Percentiles rank a stretch among this genome's conserved stretches.
Evolutionary conservation across 1,140 invertebrate genomes (phyloP).

Genomic region (Drosophila novamexicana): DNA sequence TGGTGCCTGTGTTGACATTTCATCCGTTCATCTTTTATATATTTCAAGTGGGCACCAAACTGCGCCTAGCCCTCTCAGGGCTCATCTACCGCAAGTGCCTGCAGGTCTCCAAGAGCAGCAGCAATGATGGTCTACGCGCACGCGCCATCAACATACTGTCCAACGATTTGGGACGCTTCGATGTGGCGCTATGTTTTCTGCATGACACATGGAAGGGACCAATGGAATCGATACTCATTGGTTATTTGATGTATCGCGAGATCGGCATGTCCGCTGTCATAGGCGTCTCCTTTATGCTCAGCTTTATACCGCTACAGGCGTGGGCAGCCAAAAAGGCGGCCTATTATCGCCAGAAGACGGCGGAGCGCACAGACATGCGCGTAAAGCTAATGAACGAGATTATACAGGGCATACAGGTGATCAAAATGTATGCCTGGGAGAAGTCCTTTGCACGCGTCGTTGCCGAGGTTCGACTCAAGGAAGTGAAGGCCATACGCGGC

Average conservation of each 20-base stretch:
- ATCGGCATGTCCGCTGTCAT: conserved; percentile 90
- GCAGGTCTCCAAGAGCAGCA: conserved; percentile 87
- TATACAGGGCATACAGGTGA: conserved; percentile 91
- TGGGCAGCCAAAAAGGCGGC: conserved; percentile 89
- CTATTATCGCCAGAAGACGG: conserved; percentile 85
- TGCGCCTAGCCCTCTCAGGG: conserved; percentile 91
- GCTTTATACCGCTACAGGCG: conserved; percentile 93
- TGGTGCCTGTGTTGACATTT: conserved; percentile 88
- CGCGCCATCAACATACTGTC: conserved; percentile 95
- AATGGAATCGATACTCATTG: conserved; percentile 89
- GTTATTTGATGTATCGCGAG: conserved; percentile 90
- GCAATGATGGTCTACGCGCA: conserved; percentile 91
- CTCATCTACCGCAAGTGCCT: conserved; percentile 93
- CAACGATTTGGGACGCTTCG: conserved; percentile 92
- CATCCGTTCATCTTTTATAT: conserved; percentile 92
- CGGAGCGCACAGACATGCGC: conserved; percentile 90
- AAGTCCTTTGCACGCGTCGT: conserved; percentile 91
- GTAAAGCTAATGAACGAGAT: conserved; percentile 94
- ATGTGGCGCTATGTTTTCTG: conserved; percentile 87
- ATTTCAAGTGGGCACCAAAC: conserved; percentile 89
- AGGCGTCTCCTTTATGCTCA: conserved; percentile 91
- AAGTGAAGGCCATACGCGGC: conserved; percentile 87
- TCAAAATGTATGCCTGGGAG: conserved; percentile 97
- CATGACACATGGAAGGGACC: conserved; percentile 91
- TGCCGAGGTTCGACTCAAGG: conserved; percentile 85